Evolutionary conservation across 2,113 vertebrate genomes (phyloP), one percentile per base, ranked within the genome.

Genomic region (Ceyx cyanopectus): DNA sequence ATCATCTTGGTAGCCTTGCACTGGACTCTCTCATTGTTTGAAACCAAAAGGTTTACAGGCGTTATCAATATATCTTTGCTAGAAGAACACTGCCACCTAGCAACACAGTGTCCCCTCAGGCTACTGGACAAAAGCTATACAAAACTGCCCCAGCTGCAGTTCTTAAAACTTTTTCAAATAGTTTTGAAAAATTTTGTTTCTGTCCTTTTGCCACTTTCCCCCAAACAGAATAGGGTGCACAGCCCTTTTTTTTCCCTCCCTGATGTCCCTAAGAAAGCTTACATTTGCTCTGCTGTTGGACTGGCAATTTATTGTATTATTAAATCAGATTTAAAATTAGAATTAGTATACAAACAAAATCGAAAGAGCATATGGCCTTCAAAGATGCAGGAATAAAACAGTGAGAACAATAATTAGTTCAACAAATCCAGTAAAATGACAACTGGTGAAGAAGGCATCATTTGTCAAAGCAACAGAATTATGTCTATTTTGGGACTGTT

Each of bases 11-110:
- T 37, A 10, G 37, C 37, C 37, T 10, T 37, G 37, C 10, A 10
- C 37, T 37, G 37, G 37, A 37, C 37, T 37, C 37, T 37, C 37
- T 37, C 37, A 37, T 37, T 10, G 37, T 74, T 85, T 90, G 65
- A 83, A 57, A 46, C 69, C 20, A 81, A 51, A 65, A 83, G 51
- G 65, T 60, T 45, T 77, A 40, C 10, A 6, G 40, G 23, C 3
- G 23, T 21, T 62, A 67, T 15, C 22, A 29, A 5, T 12, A 32
- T 19, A 15, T 75, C 51, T 95, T 94, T 85, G 30, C 57, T 95
- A 81, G 70, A 93, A 79, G 62, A 92, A 96, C 61, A 94, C 62
- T 91, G 92, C 87, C 94, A 93, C 51, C 85, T 95, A 94, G 75
- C 54, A 91, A 92, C 45, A 40, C 41, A 86, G 57, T 62, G 85